phyloP scores from a whole-genome alignment of 2,113 vertebrate species.

The Columba janthina region DNA sequence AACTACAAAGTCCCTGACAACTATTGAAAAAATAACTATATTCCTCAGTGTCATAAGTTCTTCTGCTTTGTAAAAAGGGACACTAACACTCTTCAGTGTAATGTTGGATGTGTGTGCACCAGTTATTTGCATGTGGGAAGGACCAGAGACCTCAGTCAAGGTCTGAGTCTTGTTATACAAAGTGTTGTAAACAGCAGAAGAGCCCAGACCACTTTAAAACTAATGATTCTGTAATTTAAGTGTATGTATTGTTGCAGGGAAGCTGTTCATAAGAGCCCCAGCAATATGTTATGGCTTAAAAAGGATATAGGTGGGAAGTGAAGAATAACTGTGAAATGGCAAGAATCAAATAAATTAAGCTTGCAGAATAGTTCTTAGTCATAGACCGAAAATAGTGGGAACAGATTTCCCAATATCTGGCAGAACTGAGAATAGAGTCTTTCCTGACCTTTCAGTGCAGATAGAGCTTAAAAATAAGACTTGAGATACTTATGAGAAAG shows the following conservation, averaged over 20 bases:
- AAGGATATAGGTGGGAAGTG: conserved; percentile 1
- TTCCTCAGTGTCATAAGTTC: neutral
- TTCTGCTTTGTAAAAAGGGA: fast-evolving
- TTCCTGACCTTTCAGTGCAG: neutral
- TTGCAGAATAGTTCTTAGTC: neutral
- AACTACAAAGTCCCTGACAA: neutral
- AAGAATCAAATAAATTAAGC: neutral
- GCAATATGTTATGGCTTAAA: neutral
- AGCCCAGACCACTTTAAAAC: neutral
- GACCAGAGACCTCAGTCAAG: neutral
- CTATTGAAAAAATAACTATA: neutral
- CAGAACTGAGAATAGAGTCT: neutral
- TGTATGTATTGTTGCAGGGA: neutral
- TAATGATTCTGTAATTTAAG: neutral
- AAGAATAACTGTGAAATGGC: neutral
- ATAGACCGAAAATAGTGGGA: neutral
- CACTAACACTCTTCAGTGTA: neutral
- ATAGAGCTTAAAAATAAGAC: conserved; percentile 1
- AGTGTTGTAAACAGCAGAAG: neutral
- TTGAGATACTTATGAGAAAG: neutral
- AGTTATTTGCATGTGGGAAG: neutral
- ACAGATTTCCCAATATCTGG: neutral
- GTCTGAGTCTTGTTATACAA: neutral
- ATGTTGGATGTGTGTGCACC: neutral
- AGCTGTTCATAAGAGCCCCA: neutral